Conservation (phyloP, 1,140 invertebrate genomes). For the Zaprionus gabonicus region DNA sequence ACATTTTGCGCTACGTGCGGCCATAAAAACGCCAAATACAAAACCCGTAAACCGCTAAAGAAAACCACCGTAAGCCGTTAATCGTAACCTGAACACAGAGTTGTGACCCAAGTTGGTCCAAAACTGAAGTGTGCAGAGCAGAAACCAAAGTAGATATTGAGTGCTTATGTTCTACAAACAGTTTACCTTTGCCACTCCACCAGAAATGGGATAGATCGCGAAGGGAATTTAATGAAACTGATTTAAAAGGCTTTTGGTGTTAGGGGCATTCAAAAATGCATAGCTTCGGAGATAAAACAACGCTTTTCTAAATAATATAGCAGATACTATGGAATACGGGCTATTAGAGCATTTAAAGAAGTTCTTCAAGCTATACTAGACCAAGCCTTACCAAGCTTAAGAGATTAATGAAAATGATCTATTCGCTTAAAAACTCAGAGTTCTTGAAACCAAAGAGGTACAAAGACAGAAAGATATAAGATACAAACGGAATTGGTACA, state of each 20-base stretch:
- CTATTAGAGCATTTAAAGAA: not conserved
- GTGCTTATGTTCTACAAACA: slow-evolving; percentile 23
- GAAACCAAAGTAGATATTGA: not conserved
- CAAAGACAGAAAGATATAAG: no score
- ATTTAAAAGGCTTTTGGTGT: not conserved
- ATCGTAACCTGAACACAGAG: slow-evolving; percentile 5
- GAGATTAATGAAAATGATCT: no score
- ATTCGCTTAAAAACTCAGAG: no score
- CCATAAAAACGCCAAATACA: slow-evolving; percentile 29
- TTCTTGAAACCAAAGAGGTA: not conserved
- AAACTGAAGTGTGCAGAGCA: not conserved
- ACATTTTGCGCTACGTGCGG: slow-evolving; percentile 71
- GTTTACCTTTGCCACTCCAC: slow-evolving; percentile 17
- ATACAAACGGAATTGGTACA: not conserved
- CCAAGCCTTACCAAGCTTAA: no score
- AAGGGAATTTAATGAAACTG: not conserved
- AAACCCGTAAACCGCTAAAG: slow-evolving; percentile 1
- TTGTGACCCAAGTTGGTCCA: slow-evolving; percentile 14
- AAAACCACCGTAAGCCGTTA: slow-evolving; percentile 13
- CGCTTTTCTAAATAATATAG: not conserved
- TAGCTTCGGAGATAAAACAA: not conserved
- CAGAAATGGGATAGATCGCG: not conserved
- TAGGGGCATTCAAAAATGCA: not conserved
- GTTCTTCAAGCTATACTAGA: not conserved
- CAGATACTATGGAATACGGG: not conserved